Conservation (phyloP, 2,888 invertebrate genomes). For the Hydroisotoma schaefferi region DNA sequence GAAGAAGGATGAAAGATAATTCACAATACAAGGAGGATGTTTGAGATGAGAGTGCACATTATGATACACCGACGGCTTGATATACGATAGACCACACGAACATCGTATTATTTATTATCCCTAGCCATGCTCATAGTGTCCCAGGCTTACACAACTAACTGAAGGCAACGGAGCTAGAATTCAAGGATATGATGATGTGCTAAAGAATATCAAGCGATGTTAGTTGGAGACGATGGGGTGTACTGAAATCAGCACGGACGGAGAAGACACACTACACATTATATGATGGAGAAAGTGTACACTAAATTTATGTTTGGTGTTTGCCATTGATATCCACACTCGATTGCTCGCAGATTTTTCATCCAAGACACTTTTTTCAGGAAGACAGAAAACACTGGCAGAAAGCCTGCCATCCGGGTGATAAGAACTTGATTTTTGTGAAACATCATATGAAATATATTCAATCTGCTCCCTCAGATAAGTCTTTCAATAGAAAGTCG, state of each 20-base stretch:
- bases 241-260: no score
- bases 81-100: background rate
- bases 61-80: no score
- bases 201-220: no score
- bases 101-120: no score
- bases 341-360: slow-evolving; percentile 49
- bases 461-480: slow-evolving; percentile 49
- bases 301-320: slow-evolving; percentile 49
- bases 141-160: no score
- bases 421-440: slow-evolving; percentile 49
- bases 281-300: slow-evolving; percentile 33
- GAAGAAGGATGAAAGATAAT: slow-evolving; percentile 16
- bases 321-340: slow-evolving; percentile 49
- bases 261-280: no score
- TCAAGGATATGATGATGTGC: no score
- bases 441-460: slow-evolving; percentile 49
- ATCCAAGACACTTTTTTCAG: slow-evolving; percentile 48
- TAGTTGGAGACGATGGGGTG: no score
- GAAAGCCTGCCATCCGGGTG: slow-evolving; percentile 48
- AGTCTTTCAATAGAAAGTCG: slow-evolving; percentile 48
- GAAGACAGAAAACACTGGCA: slow-evolving; percentile 49
- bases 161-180: no score
- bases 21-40: slow-evolving; percentile 7
- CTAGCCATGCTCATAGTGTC: no score
- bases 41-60: no score